Conservation (phyloP, 2,888 invertebrate species). For the Drosophila fungiperda region DNA sequence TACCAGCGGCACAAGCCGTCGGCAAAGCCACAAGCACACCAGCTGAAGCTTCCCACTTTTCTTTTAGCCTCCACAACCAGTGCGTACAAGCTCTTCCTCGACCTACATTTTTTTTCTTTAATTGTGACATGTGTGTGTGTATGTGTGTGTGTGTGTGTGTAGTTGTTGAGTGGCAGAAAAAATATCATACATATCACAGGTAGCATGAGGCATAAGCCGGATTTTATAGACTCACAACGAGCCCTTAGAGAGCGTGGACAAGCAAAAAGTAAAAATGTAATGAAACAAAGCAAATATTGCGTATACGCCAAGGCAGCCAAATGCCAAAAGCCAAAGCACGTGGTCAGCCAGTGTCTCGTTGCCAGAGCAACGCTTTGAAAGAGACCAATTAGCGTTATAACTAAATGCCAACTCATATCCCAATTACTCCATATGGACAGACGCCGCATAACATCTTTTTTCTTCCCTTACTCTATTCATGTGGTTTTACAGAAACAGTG, state of each 20-base stretch:
- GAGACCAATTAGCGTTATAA: constrained; percentile 68
- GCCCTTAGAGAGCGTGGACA: constrained; percentile 8
- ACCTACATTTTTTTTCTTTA: constrained; percentile 53
- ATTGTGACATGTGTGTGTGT: constrained; percentile 5
- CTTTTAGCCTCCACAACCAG: constrained; percentile 33
- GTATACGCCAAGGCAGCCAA: constrained; percentile 63
- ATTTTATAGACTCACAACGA: constrained; percentile 69
- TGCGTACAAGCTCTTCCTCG: constrained; percentile 42
- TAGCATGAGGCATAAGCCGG: constrained; percentile 73
- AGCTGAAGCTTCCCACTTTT: constrained; percentile 60
- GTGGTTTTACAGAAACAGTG: neutral
- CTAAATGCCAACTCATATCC: constrained; percentile 24
- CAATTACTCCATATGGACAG: constrained; percentile 24
- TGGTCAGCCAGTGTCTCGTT: constrained; percentile 57
- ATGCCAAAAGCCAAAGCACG: constrained; percentile 37
- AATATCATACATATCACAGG: constrained; percentile 75
- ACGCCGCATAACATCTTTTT: neutral
- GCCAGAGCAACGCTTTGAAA: constrained; percentile 59
- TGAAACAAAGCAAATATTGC: constrained; percentile 68
- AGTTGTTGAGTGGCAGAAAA: constrained; percentile 62
- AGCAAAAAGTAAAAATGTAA: constrained; percentile 28
- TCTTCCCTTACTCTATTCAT: neutral
- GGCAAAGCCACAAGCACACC: constrained; percentile 72
- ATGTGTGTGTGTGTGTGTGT: constrained; percentile 21
- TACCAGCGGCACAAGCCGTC: constrained; percentile 76